Evolutionary conservation across 2,113 vertebrate genomes (phyloP).

Genomic region (Heterochromis multidens): DNA sequence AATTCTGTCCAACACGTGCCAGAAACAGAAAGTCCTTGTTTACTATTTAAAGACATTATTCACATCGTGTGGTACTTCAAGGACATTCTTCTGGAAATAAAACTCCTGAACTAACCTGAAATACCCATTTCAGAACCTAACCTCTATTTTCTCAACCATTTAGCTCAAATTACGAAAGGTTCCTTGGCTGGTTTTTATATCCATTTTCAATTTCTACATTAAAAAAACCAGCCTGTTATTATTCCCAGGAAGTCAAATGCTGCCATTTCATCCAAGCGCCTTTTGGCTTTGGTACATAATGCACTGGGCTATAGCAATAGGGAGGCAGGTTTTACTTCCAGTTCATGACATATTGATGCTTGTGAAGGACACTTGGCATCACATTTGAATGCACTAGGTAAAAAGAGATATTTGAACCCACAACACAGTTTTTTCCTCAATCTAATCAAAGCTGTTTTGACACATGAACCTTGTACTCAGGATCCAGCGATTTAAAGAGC

Average conservation of each 20-base stretch:
- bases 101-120: neutral
- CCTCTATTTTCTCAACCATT: neutral
- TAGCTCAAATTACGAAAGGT: neutral
- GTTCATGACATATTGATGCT: neutral
- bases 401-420: neutral
- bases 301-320: neutral
- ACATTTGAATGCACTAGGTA: neutral
- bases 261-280: neutral
- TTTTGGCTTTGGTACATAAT: neutral
- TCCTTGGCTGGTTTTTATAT: neutral
- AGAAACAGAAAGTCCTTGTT: neutral
- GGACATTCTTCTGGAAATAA: neutral
- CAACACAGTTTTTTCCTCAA: neutral
- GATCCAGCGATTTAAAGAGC: neutral
- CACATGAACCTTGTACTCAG: neutral
- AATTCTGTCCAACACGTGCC: neutral
- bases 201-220: neutral
- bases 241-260: neutral
- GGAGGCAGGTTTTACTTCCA: neutral
- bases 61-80: neutral
- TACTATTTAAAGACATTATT: neutral
- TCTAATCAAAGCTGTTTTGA: neutral
- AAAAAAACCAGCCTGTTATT: neutral
- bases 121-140: neutral
- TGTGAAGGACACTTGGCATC: neutral